phyloP scores from a whole-genome alignment of 2,888 invertebrate genomes.

The Linyphia triangularis region DNA sequence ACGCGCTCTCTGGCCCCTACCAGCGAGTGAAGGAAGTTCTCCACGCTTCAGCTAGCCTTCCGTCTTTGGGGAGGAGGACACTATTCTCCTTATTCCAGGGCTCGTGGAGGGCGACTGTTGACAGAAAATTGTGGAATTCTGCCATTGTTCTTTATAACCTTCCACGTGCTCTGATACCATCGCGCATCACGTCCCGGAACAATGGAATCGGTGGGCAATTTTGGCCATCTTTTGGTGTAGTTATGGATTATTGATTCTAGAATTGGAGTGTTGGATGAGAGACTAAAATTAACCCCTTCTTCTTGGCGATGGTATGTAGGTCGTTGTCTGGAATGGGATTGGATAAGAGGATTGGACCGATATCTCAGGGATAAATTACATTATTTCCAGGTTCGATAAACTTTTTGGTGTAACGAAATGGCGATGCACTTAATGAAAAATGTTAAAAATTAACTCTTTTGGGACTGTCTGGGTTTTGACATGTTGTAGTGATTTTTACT shows the following conservation, averaged over 20 bases:
- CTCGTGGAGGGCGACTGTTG: neutral
- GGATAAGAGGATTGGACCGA: neutral
- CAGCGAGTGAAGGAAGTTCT: slow-evolving; percentile 47
- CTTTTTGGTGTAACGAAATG: too few species aligned
- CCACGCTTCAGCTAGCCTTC: slow-evolving; percentile 55
- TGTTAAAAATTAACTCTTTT: too few species aligned
- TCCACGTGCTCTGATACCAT: slow-evolving; percentile 1
- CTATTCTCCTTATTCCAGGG: neutral
- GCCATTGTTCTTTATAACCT: slow-evolving; percentile 40
- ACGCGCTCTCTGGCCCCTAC: slow-evolving; percentile 32
- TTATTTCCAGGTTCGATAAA: slow-evolving; percentile 19
- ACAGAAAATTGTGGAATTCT: slow-evolving; percentile 4
- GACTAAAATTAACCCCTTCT: slow-evolving; percentile 18
- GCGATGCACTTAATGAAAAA: too few species aligned
- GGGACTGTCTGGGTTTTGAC: too few species aligned
- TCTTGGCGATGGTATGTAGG: neutral
- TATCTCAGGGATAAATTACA: neutral
- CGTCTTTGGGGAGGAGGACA: neutral
- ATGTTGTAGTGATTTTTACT: too few species aligned
- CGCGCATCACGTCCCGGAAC: neutral
- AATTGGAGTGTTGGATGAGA: neutral
- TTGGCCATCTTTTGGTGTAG: neutral
- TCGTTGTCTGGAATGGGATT: neutral
- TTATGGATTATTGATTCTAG: slow-evolving; percentile 24
- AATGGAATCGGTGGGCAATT: slow-evolving; percentile 29